Base-by-base conservation (phyloP, 2,113 vertebrate genomes). In the Oostethus manadensis region DNA sequence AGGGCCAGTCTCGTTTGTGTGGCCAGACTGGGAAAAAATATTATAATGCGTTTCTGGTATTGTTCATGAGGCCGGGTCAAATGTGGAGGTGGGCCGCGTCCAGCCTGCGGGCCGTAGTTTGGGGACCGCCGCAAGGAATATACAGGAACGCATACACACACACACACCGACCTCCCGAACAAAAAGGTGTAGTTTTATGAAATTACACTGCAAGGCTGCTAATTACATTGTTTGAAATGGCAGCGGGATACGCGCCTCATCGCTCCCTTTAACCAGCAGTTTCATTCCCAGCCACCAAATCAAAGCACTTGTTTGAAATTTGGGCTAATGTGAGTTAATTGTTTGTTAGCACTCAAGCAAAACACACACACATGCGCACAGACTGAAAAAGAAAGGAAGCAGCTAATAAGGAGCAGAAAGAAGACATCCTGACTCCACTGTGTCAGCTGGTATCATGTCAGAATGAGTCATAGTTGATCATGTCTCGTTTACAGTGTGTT, bases 231-330 rank as follows among this genome's bases (percentile, higher is more conserved):
- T 21, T 40, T 38, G 51, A 54, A 40, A 54, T 4, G n/a, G 11
- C 29, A 38, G 51, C n/a, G 11, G 33, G 20, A 2, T 33, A 20
- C 2, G 33, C 51, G 51, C 6, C 54, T 60, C 35, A 65, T 69
- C 43, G 20, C 46, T 4, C n/a, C 16, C 35, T 62, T 76, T 40
- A 66, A 58, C 26, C 58, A 15, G 53, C 56, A 35, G 26, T 51
- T 67, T 67, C 6, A 63, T 49, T 70, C 60, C 66, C 53, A 49
- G 51, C 33, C 51, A 64, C 29, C 49, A 55, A 60, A 67, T 73
- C 51, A 65, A 67, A 73, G 59, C 43, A n/a, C 33, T 65, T 60
- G 20, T 49, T 60, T 68, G 62, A 58, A 71, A 74, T 60, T 64
- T 16, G 16, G 66, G 57, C 64, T 78, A 60, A 76, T 70, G 47